phyloP scores from a whole-genome alignment of 1,140 invertebrate genomes.

The Drosophila lowei region DNA sequence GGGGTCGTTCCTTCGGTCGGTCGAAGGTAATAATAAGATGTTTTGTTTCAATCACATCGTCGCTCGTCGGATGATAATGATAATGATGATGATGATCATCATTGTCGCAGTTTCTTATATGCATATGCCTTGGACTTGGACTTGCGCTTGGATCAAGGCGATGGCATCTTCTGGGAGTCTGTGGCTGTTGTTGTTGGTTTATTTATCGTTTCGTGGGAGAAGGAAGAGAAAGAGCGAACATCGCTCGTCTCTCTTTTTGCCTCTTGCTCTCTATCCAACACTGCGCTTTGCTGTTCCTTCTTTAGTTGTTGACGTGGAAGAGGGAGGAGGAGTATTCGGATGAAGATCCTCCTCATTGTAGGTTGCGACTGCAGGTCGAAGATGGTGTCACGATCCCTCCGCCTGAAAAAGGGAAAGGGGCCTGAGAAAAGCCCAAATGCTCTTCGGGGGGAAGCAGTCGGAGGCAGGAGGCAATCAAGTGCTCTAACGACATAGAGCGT shows the following conservation, averaged over 20 bases:
- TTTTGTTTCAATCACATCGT: slow-evolving; percentile 81
- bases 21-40: slow-evolving; percentile 79
- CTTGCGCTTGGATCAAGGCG: not conserved
- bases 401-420: slow-evolving; percentile 34
- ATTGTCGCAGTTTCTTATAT: slow-evolving; percentile 28
- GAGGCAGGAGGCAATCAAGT: slow-evolving; percentile 4
- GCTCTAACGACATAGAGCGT: slow-evolving; percentile 9
- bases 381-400: slow-evolving; percentile 69
- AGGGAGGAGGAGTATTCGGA: slow-evolving; percentile 10
- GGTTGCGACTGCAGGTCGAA: slow-evolving; percentile 30
- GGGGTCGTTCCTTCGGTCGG: slow-evolving; percentile 70
- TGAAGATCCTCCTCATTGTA: slow-evolving; percentile 33
- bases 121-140: slow-evolving; percentile 30
- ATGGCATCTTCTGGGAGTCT: no score
- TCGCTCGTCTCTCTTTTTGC: slow-evolving; percentile 13
- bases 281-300: not conserved
- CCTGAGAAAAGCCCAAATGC: slow-evolving; percentile 36
- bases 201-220: slow-evolving; percentile 19
- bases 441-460: slow-evolving; percentile 2
- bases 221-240: slow-evolving; percentile 8
- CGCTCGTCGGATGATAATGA: slow-evolving; percentile 68
- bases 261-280: slow-evolving; percentile 36
- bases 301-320: slow-evolving; percentile 1
- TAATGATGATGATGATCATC: slow-evolving; percentile 21
- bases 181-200: no score